Evolutionary conservation across 2,888 invertebrate species (phyloP).

Genomic region (Melieria crassipennis): DNA sequence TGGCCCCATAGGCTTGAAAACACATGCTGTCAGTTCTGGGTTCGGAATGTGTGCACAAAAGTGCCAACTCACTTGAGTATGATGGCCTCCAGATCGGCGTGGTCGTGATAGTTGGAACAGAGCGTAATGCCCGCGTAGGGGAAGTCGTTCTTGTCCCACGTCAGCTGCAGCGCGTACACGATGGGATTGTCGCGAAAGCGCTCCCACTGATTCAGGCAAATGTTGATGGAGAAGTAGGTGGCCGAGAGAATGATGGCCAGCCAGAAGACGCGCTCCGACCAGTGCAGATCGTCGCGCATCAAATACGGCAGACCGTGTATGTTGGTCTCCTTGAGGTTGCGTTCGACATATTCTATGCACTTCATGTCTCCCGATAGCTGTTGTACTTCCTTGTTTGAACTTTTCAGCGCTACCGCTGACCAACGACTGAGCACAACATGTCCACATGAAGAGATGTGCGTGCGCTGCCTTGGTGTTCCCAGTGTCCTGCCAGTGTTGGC

Average conservation of each 20-base stretch:
- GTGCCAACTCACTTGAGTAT: constrained; percentile 52
- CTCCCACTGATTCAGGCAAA: constrained; percentile 59
- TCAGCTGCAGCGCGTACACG: constrained; percentile 68
- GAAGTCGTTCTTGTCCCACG: constrained; percentile 67
- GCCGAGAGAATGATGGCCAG: constrained; percentile 47
- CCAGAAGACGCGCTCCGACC: constrained; percentile 59
- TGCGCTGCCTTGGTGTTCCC: no score
- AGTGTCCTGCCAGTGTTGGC: no score
- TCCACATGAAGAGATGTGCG: no score
- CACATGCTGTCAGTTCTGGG: background rate
- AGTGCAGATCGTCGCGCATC: constrained; percentile 53
- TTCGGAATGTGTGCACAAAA: constrained; percentile 3
- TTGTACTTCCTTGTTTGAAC: background rate
- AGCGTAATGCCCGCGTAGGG: constrained; percentile 67
- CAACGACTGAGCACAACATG: no score
- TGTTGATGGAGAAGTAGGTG: constrained; percentile 50
- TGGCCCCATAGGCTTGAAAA: constrained; percentile 48
- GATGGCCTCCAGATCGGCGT: constrained; percentile 53
- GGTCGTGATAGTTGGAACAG: constrained; percentile 65
- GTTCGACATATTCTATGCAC: constrained; percentile 37
- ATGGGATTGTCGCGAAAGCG: constrained; percentile 68
- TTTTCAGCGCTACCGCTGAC: no score
- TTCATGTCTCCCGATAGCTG: constrained; percentile 34
- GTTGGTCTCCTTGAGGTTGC: constrained; percentile 52
- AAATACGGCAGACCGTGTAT: constrained; percentile 61